Evolutionary conservation across 2,797 vertebrate genomes (phyloP).

Genomic region (Galagoides demidoff): DNA sequence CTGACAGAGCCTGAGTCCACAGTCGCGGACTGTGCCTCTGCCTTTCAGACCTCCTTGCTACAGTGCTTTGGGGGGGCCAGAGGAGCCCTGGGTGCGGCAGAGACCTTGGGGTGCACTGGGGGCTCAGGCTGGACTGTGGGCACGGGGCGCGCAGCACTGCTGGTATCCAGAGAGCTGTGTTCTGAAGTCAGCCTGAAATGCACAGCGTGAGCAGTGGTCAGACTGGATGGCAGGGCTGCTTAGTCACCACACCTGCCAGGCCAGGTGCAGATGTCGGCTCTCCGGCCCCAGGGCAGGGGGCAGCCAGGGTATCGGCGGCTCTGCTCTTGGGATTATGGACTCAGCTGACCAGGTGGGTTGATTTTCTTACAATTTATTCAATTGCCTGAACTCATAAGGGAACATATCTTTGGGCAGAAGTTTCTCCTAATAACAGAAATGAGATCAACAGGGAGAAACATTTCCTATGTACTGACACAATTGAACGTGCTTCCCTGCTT

Average conservation of each 20-base stretch:
- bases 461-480: rapidly evolving
- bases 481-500: background rate
- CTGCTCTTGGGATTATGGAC: background rate
- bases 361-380: background rate
- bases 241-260: background rate
- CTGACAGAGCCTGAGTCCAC: too few species aligned
- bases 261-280: background rate
- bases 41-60: too few species aligned
- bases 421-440: background rate
- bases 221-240: background rate
- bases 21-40: background rate
- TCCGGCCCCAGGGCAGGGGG: too few species aligned
- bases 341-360: rapidly evolving
- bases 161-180: rapidly evolving
- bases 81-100: background rate
- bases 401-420: background rate
- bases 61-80: rapidly evolving
- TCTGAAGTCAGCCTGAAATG: background rate
- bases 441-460: background rate
- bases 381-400: background rate
- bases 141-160: rapidly evolving
- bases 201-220: rapidly evolving
- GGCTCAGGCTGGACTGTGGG: rapidly evolving
- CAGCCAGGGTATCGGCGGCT: too few species aligned
- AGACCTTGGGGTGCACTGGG: background rate